These are phyloP conservation scores for Neolamprologus cancellatus DNA, from an alignment of 2,113 vertebrate genomes.

Conservation along the genomic window DNA sequence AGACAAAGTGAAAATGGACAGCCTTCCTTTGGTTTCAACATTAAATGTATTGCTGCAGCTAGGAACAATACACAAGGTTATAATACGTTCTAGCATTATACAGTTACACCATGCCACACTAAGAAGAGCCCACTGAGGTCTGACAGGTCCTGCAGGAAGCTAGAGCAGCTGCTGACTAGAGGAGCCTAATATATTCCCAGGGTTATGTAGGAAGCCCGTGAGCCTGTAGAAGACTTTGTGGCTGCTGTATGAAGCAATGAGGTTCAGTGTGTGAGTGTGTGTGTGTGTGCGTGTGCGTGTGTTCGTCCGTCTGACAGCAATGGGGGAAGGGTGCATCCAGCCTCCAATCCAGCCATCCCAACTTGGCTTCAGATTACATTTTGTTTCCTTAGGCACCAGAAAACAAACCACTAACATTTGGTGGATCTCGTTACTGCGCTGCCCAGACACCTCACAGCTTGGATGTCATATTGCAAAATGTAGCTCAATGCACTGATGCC, in stretches of 20 bases:
- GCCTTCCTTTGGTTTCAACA: not conserved
- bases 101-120: not conserved
- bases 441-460: slow-evolving; percentile 49
- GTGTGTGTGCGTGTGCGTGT: not conserved
- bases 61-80: not conserved
- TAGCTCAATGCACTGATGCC: not conserved
- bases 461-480: slow-evolving; percentile 20
- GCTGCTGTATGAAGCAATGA: slow-evolving; percentile 33
- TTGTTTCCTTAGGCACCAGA: slow-evolving; percentile 62
- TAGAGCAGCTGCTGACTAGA: slow-evolving; percentile 17
- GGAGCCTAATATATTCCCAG: slow-evolving; percentile 33
- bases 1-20: not conserved
- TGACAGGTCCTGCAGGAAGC: not conserved
- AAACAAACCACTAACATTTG: slow-evolving; percentile 56
- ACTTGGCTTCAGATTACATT: slow-evolving; percentile 60
- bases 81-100: not conserved
- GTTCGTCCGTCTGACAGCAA: not conserved
- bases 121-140: not conserved
- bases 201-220: slow-evolving; percentile 31
- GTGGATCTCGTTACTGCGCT: slow-evolving; percentile 54
- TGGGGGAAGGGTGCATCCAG: slow-evolving; percentile 52
- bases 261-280: not conserved
- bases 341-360: slow-evolving; percentile 35
- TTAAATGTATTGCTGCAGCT: not conserved
- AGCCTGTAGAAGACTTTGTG: slow-evolving; percentile 49